A percentile compares a stretch with the other conserved stretches of the same genome.
phyloP scores from a whole-genome alignment of 2,888 invertebrate genomes.

The Xestoiulus laeticollis region DNA sequence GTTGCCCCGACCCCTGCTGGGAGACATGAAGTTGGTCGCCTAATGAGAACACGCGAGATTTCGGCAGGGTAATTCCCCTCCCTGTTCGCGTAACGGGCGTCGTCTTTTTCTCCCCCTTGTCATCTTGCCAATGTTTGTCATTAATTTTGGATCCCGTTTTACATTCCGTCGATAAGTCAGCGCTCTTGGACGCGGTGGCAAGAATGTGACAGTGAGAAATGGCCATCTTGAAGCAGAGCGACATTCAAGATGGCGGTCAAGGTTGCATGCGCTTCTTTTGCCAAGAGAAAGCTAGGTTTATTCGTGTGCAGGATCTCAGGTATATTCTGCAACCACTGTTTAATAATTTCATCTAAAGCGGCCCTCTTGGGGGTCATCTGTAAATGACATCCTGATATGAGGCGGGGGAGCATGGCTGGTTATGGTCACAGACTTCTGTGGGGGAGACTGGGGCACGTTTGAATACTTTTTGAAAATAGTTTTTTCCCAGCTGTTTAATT shows the following conservation, averaged over 20 bases:
- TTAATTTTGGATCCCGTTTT: slow-evolving; percentile 29
- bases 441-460: too few species aligned
- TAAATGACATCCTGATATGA: too few species aligned
- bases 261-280: neutral
- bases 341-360: too few species aligned
- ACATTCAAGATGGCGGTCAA: slow-evolving; percentile 14
- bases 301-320: neutral
- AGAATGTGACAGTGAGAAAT: slow-evolving; percentile 43
- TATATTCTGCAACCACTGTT: too few species aligned
- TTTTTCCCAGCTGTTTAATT: too few species aligned
- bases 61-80: slow-evolving; percentile 1
- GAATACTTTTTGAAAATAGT: too few species aligned
- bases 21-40: neutral
- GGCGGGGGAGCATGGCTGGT: too few species aligned
- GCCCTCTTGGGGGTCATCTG: too few species aligned
- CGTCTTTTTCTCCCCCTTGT: neutral
- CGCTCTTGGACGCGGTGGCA: neutral
- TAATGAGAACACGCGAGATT: slow-evolving; percentile 36
- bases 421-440: too few species aligned
- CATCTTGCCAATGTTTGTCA: slow-evolving; percentile 29
- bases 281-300: too few species aligned
- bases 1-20: neutral
- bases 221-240: neutral
- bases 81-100: neutral
- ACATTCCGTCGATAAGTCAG: slow-evolving; percentile 30